Percentiles rank a stretch among this genome's conserved stretches.
phyloP scores from a whole-genome alignment of 2,888 invertebrate genomes.

The Malachius bipustulatus region DNA sequence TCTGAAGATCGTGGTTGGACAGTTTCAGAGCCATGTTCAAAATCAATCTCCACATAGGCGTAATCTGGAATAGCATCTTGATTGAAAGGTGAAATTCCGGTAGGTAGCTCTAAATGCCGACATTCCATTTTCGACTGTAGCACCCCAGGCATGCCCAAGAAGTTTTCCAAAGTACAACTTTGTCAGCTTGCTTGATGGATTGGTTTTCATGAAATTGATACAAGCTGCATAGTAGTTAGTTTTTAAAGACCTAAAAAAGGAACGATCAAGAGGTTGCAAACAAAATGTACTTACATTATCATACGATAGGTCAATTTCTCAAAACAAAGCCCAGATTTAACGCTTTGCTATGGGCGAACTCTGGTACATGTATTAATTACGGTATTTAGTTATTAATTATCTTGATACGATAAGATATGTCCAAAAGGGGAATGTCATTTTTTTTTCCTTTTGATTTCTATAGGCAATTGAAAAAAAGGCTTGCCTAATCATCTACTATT shows the following conservation, averaged over 20 bases:
- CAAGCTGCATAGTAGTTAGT: constrained; percentile 17
- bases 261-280: constrained; percentile 1
- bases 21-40: too few relatives aligned
- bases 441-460: too few relatives aligned
- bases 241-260: constrained; percentile 1
- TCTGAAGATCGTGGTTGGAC: neutral
- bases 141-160: constrained; percentile 14
- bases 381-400: too few relatives aligned
- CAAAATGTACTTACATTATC: too few relatives aligned
- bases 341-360: too few relatives aligned
- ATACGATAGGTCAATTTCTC: too few relatives aligned
- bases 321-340: too few relatives aligned
- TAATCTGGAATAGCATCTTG: constrained; percentile 19
- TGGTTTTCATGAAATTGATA: constrained; percentile 14
- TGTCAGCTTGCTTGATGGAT: constrained; percentile 16
- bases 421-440: too few relatives aligned
- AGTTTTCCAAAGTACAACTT: constrained; percentile 18
- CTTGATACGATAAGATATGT: too few relatives aligned
- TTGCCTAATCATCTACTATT: too few relatives aligned
- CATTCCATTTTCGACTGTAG: constrained; percentile 13
- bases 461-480: too few relatives aligned
- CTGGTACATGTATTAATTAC: too few relatives aligned
- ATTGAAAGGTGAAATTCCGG: constrained; percentile 13
- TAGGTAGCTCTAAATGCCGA: constrained; percentile 14
- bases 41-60: constrained; percentile 14